Conservation (phyloP, 2,888 invertebrate species). For the Eupithecia tripunctaria region DNA sequence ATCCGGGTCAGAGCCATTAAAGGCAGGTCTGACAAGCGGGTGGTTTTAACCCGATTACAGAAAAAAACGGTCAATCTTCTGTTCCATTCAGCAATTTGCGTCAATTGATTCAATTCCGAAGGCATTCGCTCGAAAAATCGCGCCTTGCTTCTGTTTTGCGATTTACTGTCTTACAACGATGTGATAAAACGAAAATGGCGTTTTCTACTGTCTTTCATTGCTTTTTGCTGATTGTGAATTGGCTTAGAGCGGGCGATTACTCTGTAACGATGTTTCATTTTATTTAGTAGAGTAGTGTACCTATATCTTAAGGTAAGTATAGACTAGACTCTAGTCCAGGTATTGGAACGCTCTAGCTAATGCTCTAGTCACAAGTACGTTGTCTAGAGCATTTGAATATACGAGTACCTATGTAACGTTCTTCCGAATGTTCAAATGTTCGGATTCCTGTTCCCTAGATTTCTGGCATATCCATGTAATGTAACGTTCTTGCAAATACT, state of each 20-base stretch:
- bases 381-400: too few relatives aligned
- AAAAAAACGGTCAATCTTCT: slow-evolving; percentile 60
- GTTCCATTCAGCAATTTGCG: slow-evolving; percentile 57
- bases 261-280: background rate
- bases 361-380: too few relatives aligned
- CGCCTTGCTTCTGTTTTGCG: slow-evolving; percentile 25
- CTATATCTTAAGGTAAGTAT: too few relatives aligned
- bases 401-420: too few relatives aligned
- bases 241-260: background rate
- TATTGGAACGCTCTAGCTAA: too few relatives aligned
- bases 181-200: slow-evolving; percentile 31
- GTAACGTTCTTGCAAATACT: too few relatives aligned
- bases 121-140: slow-evolving; percentile 44
- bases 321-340: too few relatives aligned
- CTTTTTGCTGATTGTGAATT: background rate
- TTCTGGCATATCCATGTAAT: too few relatives aligned
- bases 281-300: background rate
- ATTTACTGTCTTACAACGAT: slow-evolving; percentile 41
- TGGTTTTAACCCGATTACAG: slow-evolving; percentile 63
- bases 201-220: background rate
- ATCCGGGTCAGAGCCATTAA: slow-evolving; percentile 51
- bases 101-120: slow-evolving; percentile 67
- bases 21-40: slow-evolving; percentile 48
- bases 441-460: too few relatives aligned
- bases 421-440: too few relatives aligned